Evolutionary conservation across 2,888 invertebrate species (phyloP), one percentile per base, ranked within the genome.

Genomic region (Macroteleia sp.): DNA sequence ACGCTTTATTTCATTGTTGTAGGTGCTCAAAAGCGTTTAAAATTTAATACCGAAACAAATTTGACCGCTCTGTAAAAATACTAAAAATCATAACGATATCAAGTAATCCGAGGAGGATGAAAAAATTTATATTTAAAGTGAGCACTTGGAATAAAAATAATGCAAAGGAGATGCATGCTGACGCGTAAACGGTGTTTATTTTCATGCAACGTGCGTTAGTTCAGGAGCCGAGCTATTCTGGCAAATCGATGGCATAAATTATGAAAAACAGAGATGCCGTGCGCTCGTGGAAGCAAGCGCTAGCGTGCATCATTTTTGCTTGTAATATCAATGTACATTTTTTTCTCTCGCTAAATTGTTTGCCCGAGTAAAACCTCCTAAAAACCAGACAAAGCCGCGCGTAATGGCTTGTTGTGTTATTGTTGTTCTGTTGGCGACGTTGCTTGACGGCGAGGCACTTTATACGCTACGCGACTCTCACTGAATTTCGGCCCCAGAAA

Each of bases 351-450:
- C 42, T 41, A 76, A 76, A 76, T 70, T 76, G 70, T 76, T 76
- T 42, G 46, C 54, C 34, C 12, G 52, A 52, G 54, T 57, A 64
- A 70, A 67, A 62, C 16, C 30, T 50, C 16, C 39, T 42, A 44
- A 59, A 67, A 76, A 56, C n/a, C 64, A 41, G 61, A 64, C 69
- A 70, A 64, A 76, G 70, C 64, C 64, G 48, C 41, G 42, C 39
- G 70, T 76, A 76, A 76, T 76, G 61, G 70, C 76, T 76, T 76
- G 70, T 76, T 76, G 61, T 64, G 62, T 70, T 76, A 76, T 70
- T 76, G 76, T 76, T 70, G 70, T 70, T 70, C 64, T 59, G 76
- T 57, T 62, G 70, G 70, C 57, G 64, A 70, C 64, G 64, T 70
- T 28, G 22, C 69, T 62, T 20, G 46, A n/a, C 44, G 17, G 25